A percentile compares a stretch with the other conserved stretches of the same genome.
These are phyloP conservation scores for Amiota minor DNA, from an alignment of 2,888 invertebrate genomes.

Conservation along the genomic window DNA sequence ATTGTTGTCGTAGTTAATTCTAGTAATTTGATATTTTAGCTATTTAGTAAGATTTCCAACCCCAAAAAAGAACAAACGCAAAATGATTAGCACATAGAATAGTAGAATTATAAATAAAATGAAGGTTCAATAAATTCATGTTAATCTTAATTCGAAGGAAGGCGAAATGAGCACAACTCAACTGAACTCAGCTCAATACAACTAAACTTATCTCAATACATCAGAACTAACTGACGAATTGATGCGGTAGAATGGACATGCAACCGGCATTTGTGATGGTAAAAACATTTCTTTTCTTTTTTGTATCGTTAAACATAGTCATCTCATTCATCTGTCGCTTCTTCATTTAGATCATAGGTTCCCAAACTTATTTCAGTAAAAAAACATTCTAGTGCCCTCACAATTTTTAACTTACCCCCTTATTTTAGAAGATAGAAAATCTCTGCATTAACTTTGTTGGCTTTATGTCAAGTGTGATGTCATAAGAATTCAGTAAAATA, in stretches of 20 bases:
- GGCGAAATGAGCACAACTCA: not conserved
- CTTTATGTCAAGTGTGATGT: too few species aligned
- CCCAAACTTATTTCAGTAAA: too few species aligned
- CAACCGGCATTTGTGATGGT: conserved; percentile 18
- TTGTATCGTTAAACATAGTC: not conserved
- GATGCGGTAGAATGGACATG: not conserved
- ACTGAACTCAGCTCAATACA: too few species aligned
- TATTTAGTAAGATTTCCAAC: conserved; percentile 1
- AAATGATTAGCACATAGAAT: not conserved
- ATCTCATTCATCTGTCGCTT: too few species aligned
- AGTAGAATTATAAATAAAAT: not conserved
- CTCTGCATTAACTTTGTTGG: too few species aligned
- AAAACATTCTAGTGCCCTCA: too few species aligned
- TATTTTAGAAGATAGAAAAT: too few species aligned
- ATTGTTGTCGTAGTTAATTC: not conserved
- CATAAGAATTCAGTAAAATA: too few species aligned
- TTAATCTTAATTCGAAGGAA: conserved; percentile 22
- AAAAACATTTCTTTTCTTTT: not conserved
- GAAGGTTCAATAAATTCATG: conserved; percentile 11
- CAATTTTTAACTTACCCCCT: too few species aligned
- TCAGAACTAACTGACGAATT: not conserved
- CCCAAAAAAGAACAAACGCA: conserved; percentile 1
- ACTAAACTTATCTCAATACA: not conserved
- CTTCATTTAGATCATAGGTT: too few species aligned
- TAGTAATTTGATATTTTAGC: conserved; percentile 29